Conservation (phyloP, 1,140 invertebrate genomes). For the Rhizoglyphus robini region DNA sequence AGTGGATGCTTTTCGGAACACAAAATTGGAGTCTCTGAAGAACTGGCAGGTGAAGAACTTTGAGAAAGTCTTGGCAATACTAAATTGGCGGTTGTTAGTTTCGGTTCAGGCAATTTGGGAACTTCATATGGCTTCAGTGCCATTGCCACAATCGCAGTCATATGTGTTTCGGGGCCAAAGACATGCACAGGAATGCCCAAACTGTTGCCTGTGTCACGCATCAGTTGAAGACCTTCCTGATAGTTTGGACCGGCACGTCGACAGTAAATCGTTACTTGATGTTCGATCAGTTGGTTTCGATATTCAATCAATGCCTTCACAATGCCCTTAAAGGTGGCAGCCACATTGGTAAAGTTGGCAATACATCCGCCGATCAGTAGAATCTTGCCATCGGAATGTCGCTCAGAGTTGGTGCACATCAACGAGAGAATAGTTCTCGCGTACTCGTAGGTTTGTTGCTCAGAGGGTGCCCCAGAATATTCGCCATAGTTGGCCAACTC, state of each 20-base stretch:
- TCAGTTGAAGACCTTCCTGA: slow-evolving; percentile 71
- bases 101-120: slow-evolving; percentile 48
- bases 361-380: slow-evolving; percentile 97
- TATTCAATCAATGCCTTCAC: slow-evolving; percentile 88
- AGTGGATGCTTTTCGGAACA: slow-evolving; percentile 9
- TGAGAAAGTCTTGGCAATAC: slow-evolving; percentile 56
- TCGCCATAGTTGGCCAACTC: slow-evolving; percentile 98
- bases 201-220: slow-evolving; percentile 56
- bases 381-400: slow-evolving; percentile 59
- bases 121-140: slow-evolving; percentile 81
- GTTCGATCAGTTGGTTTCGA: slow-evolving; percentile 72
- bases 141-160: slow-evolving; percentile 98
- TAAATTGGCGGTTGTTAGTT: slow-evolving; percentile 79
- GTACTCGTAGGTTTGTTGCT: slow-evolving; percentile 98
- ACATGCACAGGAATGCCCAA: slow-evolving; percentile 82
- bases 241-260: slow-evolving; percentile 95
- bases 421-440: slow-evolving; percentile 90
- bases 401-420: slow-evolving; percentile 91
- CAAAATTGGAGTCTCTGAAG: slow-evolving; percentile 10
- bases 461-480: slow-evolving; percentile 95
- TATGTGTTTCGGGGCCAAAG: slow-evolving; percentile 97
- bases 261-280: slow-evolving; percentile 89
- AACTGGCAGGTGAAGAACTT: slow-evolving; percentile 4
- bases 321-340: slow-evolving; percentile 96
- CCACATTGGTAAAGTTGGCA: slow-evolving; percentile 99